Evolutionary conservation across 2,888 invertebrate genomes (phyloP).

Genomic region (Euproctis similis): DNA sequence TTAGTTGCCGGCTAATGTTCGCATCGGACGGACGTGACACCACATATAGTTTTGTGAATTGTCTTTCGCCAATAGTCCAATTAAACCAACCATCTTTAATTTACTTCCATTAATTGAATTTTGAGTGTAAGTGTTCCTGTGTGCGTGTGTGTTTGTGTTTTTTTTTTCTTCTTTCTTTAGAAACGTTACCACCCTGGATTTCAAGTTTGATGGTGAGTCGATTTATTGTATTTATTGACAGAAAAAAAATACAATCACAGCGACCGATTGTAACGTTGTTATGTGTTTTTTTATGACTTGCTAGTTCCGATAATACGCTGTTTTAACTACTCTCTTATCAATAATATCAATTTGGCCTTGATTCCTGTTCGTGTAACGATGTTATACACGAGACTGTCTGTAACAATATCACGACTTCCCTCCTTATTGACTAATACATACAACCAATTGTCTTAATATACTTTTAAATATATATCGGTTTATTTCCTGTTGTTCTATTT

Average conservation of each 20-base stretch:
- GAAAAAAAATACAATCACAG: too few species aligned
- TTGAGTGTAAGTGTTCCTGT: too few species aligned
- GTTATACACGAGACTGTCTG: conserved; percentile 1
- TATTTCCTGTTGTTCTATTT: too few species aligned
- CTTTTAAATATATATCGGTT: too few species aligned
- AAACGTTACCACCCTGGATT: conserved; percentile 56
- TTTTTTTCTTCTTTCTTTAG: not conserved
- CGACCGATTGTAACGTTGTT: too few species aligned
- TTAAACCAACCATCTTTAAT: too few species aligned
- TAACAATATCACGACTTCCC: conserved; percentile 14
- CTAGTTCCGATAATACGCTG: too few species aligned
- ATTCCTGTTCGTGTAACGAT: conserved; percentile 4
- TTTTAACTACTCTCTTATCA: conserved; percentile 21
- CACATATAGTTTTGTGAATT: too few species aligned
- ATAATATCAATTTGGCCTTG: conserved; percentile 17
- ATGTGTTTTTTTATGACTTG: too few species aligned
- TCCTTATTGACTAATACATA: conserved; percentile 9
- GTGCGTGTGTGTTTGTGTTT: conserved; percentile 33
- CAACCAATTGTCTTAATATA: conserved; percentile 17
- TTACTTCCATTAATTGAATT: too few species aligned
- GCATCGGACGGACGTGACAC: conserved; percentile 34
- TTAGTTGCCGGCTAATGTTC: conserved; percentile 44
- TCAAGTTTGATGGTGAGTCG: conserved; percentile 51
- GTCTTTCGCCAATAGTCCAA: conserved; percentile 3
- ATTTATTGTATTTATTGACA: too few species aligned